Percentiles rank a stretch among this genome's conserved stretches.
These are phyloP conservation scores for Drosophila prolongata DNA, from an alignment of 2,888 invertebrate genomes.

Conservation along the genomic window DNA sequence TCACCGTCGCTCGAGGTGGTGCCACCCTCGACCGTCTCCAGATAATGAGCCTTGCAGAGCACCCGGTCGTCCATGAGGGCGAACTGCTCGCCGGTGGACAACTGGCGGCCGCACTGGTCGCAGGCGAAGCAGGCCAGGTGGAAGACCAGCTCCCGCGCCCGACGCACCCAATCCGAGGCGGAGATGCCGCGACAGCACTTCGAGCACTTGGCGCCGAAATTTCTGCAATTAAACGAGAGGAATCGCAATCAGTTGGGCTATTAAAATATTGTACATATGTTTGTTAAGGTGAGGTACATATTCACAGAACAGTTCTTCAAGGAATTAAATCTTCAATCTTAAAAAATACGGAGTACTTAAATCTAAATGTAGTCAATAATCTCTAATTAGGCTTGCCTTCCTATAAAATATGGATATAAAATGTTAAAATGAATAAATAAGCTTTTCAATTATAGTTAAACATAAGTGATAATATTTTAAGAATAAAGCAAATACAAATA, in stretches of 20 bases:
- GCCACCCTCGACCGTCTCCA: slow-evolving; percentile 96
- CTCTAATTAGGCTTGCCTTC: no score
- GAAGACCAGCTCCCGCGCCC: slow-evolving; percentile 97
- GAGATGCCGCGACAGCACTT: slow-evolving; percentile 97
- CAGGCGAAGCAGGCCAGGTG: slow-evolving; percentile 99
- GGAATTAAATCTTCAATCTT: no score
- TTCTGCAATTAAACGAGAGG: slow-evolving; percentile 87
- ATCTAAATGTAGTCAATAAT: no score
- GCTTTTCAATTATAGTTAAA: no score
- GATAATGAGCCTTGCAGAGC: slow-evolving; percentile 98
- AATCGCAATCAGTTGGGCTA: slow-evolving; percentile 40
- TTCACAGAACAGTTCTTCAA: no score
- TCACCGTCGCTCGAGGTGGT: slow-evolving; percentile 95
- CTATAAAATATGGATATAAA: no score
- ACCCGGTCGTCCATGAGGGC: slow-evolving; percentile 97
- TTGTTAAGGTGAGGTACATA: no score
- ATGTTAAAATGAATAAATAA: no score
- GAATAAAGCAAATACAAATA: no score
- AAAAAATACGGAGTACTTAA: no score
- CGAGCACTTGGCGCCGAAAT: slow-evolving; percentile 98
- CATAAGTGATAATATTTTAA: no score
- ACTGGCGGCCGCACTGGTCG: slow-evolving; percentile 96
- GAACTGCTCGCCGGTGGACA: slow-evolving; percentile 98
- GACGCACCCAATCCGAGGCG: slow-evolving; percentile 98
- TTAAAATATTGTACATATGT: not conserved